Conservation (phyloP, 2,113 vertebrate genomes). For the Nycticebus coucang region DNA sequence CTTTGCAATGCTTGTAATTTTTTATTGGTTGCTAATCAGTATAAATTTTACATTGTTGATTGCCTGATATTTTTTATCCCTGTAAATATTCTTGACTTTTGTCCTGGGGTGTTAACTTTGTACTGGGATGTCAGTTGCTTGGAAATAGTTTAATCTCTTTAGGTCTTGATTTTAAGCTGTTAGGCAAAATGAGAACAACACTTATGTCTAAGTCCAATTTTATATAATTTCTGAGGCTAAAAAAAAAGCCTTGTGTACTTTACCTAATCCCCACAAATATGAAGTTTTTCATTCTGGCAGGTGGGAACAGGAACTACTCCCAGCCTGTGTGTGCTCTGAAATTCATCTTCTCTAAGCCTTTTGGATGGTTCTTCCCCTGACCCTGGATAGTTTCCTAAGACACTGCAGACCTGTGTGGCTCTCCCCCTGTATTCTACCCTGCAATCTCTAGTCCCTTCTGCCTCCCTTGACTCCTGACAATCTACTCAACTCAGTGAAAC, state of each 20-base stretch:
- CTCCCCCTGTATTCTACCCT: neutral
- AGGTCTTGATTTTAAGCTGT: neutral
- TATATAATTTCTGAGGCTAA: neutral
- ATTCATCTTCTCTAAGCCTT: neutral
- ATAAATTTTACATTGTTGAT: neutral
- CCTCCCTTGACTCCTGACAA: neutral
- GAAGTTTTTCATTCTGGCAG: neutral
- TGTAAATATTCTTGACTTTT: neutral
- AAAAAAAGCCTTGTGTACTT: neutral
- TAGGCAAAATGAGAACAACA: neutral
- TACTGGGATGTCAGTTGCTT: neutral
- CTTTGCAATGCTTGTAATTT: neutral
- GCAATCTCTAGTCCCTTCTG: neutral
- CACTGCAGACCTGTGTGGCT: accelerated
- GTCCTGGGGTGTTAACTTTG: neutral
- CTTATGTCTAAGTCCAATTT: neutral
- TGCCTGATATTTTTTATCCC: neutral
- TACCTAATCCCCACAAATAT: neutral
- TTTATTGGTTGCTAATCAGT: neutral
- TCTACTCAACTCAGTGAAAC: neutral
- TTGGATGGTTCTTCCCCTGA: neutral
- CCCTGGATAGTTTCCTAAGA: neutral
- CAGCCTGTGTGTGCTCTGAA: neutral
- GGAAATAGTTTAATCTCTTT: neutral
- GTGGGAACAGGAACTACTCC: neutral